Conservation (phyloP, 2,888 invertebrate genomes). For the Callosobruchus maculatus region DNA sequence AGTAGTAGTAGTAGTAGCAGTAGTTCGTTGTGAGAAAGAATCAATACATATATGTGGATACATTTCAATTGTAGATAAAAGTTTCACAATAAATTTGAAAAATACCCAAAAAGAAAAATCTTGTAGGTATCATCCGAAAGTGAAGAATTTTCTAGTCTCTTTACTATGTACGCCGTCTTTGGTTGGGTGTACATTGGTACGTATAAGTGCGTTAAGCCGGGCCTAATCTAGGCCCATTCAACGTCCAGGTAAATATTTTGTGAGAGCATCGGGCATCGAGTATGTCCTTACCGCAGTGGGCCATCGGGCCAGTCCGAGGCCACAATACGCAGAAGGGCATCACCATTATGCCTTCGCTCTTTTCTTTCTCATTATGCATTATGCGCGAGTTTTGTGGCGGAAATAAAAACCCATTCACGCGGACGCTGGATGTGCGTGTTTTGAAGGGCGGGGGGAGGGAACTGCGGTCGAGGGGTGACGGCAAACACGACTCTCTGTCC, state of each 20-base stretch:
- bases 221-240: not conserved
- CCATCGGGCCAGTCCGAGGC: not conserved
- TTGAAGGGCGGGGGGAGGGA: constrained; percentile 12
- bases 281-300: not conserved
- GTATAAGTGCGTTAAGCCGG: not conserved
- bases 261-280: not conserved
- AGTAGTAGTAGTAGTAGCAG: no score
- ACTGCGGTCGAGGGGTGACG: constrained; percentile 13
- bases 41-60: no score
- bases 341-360: not conserved
- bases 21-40: no score
- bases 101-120: no score
- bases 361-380: constrained; percentile 27
- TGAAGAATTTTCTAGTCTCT: no score
- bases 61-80: no score
- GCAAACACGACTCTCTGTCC: constrained; percentile 3
- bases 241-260: not conserved
- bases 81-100: no score
- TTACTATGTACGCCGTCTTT: not conserved
- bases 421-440: constrained; percentile 20
- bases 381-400: constrained; percentile 43
- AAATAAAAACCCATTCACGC: constrained; percentile 42
- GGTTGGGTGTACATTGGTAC: not conserved
- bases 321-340: not conserved
- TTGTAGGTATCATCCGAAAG: no score